Evolutionary conservation across 2,113 vertebrate genomes (phyloP).

Genomic region (Ochotona curzoniae): DNA sequence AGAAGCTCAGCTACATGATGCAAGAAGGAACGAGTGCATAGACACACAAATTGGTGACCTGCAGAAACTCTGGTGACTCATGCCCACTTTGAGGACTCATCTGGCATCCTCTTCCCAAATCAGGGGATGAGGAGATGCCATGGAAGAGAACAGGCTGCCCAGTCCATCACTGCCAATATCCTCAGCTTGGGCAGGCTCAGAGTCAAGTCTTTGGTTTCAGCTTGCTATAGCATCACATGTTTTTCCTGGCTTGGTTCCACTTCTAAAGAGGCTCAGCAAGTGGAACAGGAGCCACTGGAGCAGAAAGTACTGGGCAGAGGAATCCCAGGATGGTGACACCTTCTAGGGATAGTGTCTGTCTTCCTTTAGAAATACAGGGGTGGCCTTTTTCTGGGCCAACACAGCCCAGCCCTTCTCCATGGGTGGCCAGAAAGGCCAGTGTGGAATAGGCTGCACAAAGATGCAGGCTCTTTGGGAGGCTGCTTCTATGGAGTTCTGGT

Average conservation of each 20-base stretch:
- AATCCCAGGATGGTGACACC: constrained; percentile 46
- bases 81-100: neutral
- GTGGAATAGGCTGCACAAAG: neutral
- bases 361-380: neutral
- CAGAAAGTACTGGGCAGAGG: constrained; percentile 49
- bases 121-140: constrained; percentile 13
- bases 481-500: constrained; percentile 51
- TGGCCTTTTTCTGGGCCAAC: neutral
- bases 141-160: constrained; percentile 48
- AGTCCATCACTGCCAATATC: constrained; percentile 56
- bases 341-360: constrained; percentile 62
- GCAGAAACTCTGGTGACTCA: constrained; percentile 22
- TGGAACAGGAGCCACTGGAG: constrained; percentile 63
- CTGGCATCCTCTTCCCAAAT: neutral
- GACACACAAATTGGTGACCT: neutral
- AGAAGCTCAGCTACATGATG: neutral
- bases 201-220: constrained; percentile 71
- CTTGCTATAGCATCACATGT: constrained; percentile 76
- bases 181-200: constrained; percentile 56
- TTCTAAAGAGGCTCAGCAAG: constrained; percentile 59
- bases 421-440: constrained; percentile 15
- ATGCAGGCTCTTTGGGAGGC: neutral
- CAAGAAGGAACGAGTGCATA: neutral
- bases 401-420: neutral
- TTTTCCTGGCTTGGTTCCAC: constrained; percentile 72